phyloP scores from a whole-genome alignment of 2,888 invertebrate species.

The Brachyptera putata region DNA sequence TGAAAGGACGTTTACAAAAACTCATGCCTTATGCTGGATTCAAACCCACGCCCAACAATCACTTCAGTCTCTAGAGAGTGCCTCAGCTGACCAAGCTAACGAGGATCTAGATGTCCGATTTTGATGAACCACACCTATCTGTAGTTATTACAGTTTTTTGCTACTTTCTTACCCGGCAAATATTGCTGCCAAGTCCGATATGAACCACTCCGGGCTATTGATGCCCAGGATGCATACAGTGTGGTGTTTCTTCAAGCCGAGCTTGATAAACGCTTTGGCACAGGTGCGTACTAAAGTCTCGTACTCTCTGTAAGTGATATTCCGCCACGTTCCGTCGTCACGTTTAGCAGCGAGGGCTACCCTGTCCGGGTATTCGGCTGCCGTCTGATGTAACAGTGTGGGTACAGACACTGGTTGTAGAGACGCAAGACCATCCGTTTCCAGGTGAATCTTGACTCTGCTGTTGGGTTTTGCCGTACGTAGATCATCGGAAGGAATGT shows the following conservation, averaged over 20 bases:
- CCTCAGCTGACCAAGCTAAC: too few species aligned
- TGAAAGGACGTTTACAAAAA: too few species aligned
- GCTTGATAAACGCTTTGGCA: slow-evolving; percentile 80
- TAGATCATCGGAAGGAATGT: too few species aligned
- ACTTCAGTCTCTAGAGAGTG: too few species aligned
- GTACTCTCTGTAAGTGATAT: slow-evolving; percentile 74
- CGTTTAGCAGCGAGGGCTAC: slow-evolving; percentile 63
- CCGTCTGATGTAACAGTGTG: slow-evolving; percentile 61
- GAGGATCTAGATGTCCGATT: too few species aligned
- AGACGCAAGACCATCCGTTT: slow-evolving; percentile 50
- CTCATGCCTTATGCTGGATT: too few species aligned
- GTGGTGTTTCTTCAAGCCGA: slow-evolving; percentile 74
- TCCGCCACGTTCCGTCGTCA: slow-evolving; percentile 57
- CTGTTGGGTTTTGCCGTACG: slow-evolving; percentile 55
- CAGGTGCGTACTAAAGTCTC: slow-evolving; percentile 65
- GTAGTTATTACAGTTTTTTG: too few species aligned
- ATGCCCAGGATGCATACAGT: slow-evolving; percentile 89
- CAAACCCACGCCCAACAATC: too few species aligned
- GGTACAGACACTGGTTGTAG: slow-evolving; percentile 69
- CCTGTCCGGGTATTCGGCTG: slow-evolving; percentile 59
- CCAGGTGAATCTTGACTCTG: slow-evolving; percentile 60
- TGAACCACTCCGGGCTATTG: slow-evolving; percentile 87
- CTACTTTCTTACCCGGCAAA: slow-evolving; percentile 87
- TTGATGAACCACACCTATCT: too few species aligned
- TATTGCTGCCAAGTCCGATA: slow-evolving; percentile 79